Percentiles rank a stretch among this genome's conserved stretches.
These are phyloP conservation scores for Drosophila falleni DNA, from an alignment of 2,888 invertebrate species.

Conservation along the genomic window DNA sequence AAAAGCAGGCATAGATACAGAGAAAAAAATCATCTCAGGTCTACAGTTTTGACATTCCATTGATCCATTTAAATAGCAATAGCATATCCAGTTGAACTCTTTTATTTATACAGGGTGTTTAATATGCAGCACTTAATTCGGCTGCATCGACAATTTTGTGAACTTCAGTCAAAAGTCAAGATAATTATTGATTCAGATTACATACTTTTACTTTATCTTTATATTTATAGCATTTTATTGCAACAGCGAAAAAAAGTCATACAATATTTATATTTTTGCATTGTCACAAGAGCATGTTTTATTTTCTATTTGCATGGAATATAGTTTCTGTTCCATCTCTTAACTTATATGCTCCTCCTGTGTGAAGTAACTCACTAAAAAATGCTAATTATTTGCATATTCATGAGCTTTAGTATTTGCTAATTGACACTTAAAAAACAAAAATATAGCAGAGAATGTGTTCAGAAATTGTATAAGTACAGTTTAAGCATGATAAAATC, in stretches of 20 bases:
- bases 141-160: background rate
- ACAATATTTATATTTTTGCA: background rate
- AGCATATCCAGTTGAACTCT: background rate
- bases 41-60: no score
- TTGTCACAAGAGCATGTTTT: background rate
- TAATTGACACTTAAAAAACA: slow-evolving; percentile 72
- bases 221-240: background rate
- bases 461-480: slow-evolving; percentile 34
- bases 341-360: slow-evolving; percentile 25
- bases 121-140: background rate
- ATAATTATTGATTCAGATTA: background rate
- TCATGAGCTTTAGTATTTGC: slow-evolving; percentile 78
- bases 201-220: background rate
- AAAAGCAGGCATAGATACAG: background rate
- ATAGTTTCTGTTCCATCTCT: background rate
- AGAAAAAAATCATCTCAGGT: no score
- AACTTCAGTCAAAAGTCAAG: background rate
- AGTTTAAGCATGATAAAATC: slow-evolving; percentile 54
- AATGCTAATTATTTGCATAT: slow-evolving; percentile 68
- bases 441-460: slow-evolving; percentile 35
- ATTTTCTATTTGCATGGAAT: background rate
- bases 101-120: background rate
- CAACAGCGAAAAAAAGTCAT: background rate
- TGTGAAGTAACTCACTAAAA: slow-evolving; percentile 24
- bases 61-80: background rate